Conservation (phyloP, 2,113 vertebrate genomes). For the Pristiophorus japonicus region DNA sequence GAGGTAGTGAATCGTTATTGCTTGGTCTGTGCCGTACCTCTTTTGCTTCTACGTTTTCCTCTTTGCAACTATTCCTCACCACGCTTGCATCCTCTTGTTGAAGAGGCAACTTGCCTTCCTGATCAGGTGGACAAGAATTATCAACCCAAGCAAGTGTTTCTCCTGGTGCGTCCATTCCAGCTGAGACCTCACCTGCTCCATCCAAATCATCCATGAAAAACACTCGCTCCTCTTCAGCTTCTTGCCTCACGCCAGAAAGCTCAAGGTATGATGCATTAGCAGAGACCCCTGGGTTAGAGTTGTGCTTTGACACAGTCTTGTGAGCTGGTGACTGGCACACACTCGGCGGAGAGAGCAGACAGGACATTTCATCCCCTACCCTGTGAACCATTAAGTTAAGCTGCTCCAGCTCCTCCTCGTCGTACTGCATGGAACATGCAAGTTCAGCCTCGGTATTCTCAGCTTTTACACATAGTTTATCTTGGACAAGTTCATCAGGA, state of each 20-base stretch:
- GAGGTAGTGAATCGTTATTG: constrained; percentile 49
- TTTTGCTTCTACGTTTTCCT: constrained; percentile 43
- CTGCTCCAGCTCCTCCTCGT: constrained; percentile 90
- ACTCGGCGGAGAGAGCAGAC: constrained; percentile 85
- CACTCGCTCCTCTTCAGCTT: constrained; percentile 70
- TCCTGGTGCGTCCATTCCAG: constrained; percentile 51
- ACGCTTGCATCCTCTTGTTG: constrained; percentile 44
- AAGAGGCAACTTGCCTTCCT: constrained; percentile 43
- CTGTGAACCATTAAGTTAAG: constrained; percentile 89
- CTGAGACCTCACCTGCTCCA: constrained; percentile 55
- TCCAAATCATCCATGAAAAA: constrained; percentile 96
- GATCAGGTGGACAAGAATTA: constrained; percentile 41
- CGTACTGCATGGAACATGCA: constrained; percentile 96
- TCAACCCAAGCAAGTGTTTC: constrained; percentile 51
- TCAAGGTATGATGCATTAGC: constrained; percentile 53
- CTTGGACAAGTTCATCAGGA: constrained; percentile 48
- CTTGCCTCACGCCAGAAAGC: constrained; percentile 45
- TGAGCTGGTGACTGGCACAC: constrained; percentile 77
- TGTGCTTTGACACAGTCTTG: constrained; percentile 52
- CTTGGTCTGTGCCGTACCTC: constrained; percentile 51
- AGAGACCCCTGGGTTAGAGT: constrained; percentile 63
- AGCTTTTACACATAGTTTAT: constrained; percentile 55
- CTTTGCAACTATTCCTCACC: constrained; percentile 52
- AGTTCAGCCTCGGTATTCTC: constrained; percentile 69
- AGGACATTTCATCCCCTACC: constrained; percentile 90